Base-by-base conservation (phyloP, 2,797 vertebrate genomes). In the Sebastes trivittatus region DNA sequence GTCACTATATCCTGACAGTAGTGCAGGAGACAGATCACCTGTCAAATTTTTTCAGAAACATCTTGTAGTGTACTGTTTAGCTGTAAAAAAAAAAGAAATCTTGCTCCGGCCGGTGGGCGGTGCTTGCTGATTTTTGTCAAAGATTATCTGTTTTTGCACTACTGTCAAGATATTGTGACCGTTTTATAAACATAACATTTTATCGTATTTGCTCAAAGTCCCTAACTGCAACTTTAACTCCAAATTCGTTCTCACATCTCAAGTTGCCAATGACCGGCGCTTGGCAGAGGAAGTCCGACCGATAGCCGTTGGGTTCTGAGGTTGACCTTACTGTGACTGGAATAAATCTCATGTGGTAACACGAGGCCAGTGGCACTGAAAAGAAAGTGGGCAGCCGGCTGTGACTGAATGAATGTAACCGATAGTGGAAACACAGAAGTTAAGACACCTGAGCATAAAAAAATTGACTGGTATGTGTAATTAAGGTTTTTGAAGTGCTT, bases 401-500 rank as follows among this genome's bases (percentile, higher is more conserved):
- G 5, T 38, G 62, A 36, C 67, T 25, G 34, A 55, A 61, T 32
- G 5, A 52, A 63, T 49, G 49, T 10, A 64, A 72, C 14, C 52
- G 42, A 72, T 62, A 14, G 25, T n/a, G 23, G 14, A 56, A 34
- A 65, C 20, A 30, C 27, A 34, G 11, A 36, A 42, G n/a, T 34
- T 46, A 14, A 72, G 7, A 70, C 25, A 70, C 22, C 25, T 58
- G 6, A 52, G 14, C 42, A 25, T 18, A 46, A 46, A 56, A 30
- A 22, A 30, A 20, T 63, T 80, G 32, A 29, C 18, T 56, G 13
- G 11, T 30, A 46, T 32, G 60, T 14, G 27, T 59, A 60, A 80
- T 75, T 77, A 36, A 80, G 13, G 27, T 60, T 56, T 78, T 62
- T 72, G 64, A 68, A 13, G 36, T 32, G 27, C 61, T 59, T 36